These are phyloP conservation scores for Darevskia mixta DNA, from an alignment of 2,797 vertebrate genomes.

Conservation along the genomic window DNA sequence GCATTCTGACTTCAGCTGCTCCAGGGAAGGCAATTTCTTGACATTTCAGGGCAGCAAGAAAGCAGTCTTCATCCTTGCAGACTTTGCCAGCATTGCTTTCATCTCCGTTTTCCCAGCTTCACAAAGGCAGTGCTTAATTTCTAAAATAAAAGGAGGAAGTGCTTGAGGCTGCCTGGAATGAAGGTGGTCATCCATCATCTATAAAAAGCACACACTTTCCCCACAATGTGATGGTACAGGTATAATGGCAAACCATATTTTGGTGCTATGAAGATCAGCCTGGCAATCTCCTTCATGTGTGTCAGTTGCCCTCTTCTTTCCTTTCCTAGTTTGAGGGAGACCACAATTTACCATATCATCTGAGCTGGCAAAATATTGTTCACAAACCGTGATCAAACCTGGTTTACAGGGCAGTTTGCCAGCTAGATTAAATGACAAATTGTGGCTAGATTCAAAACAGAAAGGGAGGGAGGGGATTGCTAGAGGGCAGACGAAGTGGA, in stretches of 20 bases:
- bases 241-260: neutral
- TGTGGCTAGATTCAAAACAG: neutral
- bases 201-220: neutral
- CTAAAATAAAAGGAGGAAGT: neutral
- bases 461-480: neutral
- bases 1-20: constrained; percentile 23
- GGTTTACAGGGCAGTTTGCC: neutral
- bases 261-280: neutral
- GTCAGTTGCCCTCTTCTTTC: neutral
- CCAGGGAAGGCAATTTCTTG: constrained; percentile 22
- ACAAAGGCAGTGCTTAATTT: constrained; percentile 20
- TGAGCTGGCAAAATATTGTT: neutral
- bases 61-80: constrained; percentile 5
- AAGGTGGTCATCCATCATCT: neutral
- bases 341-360: neutral
- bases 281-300: neutral
- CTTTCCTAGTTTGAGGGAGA: too few relatives aligned
- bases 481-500: neutral
- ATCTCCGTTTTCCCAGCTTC: neutral
- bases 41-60: constrained; percentile 2
- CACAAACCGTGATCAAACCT: neutral
- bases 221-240: too few relatives aligned
- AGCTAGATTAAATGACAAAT: neutral
- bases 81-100: constrained; percentile 1
- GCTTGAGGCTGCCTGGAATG: neutral